Percentiles rank a stretch among this genome's conserved stretches.
phyloP scores from a whole-genome alignment of 2,888 invertebrate species.

The Autographa gamma region DNA sequence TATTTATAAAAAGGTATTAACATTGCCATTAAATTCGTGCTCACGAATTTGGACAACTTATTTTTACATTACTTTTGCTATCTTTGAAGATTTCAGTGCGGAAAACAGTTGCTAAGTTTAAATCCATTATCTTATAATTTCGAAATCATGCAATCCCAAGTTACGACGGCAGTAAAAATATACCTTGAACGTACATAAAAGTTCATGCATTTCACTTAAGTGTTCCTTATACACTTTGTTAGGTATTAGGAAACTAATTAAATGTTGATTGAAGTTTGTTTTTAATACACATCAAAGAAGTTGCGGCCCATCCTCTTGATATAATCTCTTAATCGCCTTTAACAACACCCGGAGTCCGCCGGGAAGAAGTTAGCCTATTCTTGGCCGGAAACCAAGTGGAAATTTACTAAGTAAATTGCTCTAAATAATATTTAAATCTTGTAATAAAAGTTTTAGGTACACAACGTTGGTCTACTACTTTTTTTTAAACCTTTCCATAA shows the following conservation, averaged over 20 bases:
- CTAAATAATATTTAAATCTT: slow-evolving; percentile 4
- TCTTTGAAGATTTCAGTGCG: no score
- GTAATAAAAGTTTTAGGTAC: neutral
- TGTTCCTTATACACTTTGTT: neutral
- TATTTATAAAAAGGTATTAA: no score
- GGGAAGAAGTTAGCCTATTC: slow-evolving; percentile 6
- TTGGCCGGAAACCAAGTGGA: neutral
- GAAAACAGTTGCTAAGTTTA: no score
- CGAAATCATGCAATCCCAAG: no score
- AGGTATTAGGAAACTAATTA: neutral
- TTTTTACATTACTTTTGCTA: no score
- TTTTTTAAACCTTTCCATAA: neutral
- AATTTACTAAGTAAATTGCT: neutral
- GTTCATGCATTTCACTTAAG: neutral
- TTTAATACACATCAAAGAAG: slow-evolving; percentile 1
- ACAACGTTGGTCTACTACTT: neutral
- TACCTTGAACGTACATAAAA: neutral
- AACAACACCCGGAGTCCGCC: slow-evolving; percentile 1
- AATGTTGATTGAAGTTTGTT: slow-evolving; percentile 5
- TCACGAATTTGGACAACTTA: no score
- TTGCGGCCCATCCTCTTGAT: slow-evolving; percentile 3
- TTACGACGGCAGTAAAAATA: neutral
- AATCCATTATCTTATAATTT: no score
- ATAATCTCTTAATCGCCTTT: slow-evolving; percentile 5
- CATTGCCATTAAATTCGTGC: no score